A percentile compares a stretch with the other conserved stretches of the same genome.
Evolutionary conservation across 2,888 invertebrate genomes (phyloP).

Genomic region (Syrista parreyssii): DNA sequence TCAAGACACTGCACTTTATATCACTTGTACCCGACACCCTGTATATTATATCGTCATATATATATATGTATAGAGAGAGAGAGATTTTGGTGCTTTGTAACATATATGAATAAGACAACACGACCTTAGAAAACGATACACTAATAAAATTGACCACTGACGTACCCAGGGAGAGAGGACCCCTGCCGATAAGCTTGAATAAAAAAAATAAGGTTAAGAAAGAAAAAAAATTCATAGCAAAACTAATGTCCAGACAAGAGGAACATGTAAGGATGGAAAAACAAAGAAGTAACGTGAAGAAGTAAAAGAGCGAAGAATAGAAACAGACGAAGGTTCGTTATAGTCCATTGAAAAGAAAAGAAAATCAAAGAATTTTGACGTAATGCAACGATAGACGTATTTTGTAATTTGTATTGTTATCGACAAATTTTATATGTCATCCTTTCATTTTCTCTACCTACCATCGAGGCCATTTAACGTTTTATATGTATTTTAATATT

Average conservation of each 20-base stretch:
- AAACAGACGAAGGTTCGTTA: too few species aligned
- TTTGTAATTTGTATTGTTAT: conserved; percentile 48
- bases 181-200: conserved; percentile 38
- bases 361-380: conserved; percentile 9
- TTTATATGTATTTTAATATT: background rate
- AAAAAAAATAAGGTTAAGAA: conserved; percentile 9
- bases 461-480: background rate
- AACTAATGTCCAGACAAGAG: conserved; percentile 22
- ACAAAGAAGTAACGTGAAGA: too few species aligned
- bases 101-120: conserved; percentile 31
- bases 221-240: conserved; percentile 13
- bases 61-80: conserved; percentile 20
- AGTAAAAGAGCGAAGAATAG: too few species aligned
- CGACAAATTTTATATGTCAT: conserved; percentile 1
- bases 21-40: too few species aligned
- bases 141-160: conserved; percentile 26
- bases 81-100: conserved; percentile 54
- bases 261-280: background rate
- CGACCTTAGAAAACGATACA: conserved; percentile 1
- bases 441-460: background rate
- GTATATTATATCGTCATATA: background rate
- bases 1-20: too few species aligned
- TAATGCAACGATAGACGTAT: conserved; percentile 51
- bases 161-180: conserved; percentile 31
- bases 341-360: background rate